phyloP scores from a whole-genome alignment of 2,888 invertebrate species.

The Parasteatoda lunata region DNA sequence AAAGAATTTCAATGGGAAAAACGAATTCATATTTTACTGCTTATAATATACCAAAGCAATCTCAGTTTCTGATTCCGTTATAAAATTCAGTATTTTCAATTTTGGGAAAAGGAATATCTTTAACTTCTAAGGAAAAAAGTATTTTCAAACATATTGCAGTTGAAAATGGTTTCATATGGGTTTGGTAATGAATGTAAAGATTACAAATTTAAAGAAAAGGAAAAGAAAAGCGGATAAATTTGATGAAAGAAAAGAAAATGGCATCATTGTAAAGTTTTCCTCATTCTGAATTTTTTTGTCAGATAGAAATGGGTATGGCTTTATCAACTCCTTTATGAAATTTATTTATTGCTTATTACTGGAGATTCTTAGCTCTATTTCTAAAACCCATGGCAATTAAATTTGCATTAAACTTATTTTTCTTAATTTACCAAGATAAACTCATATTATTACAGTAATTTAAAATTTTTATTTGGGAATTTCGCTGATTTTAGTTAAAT shows the following conservation, averaged over 20 bases:
- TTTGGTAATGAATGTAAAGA: background rate
- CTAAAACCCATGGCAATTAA: too few relatives aligned
- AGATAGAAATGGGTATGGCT: too few relatives aligned
- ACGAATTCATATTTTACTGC: background rate
- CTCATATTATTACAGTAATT: too few relatives aligned
- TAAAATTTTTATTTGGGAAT: too few relatives aligned
- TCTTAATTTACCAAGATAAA: too few relatives aligned
- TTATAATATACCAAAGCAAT: background rate
- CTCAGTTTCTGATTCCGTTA: background rate
- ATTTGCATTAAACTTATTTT: too few relatives aligned
- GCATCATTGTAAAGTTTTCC: background rate
- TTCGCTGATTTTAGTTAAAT: too few relatives aligned
- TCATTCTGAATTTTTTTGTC: too few relatives aligned
- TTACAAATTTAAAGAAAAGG: background rate
- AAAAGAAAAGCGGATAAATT: background rate
- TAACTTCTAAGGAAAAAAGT: background rate
- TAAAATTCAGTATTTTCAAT: background rate
- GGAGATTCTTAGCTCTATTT: too few relatives aligned
- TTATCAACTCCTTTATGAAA: too few relatives aligned
- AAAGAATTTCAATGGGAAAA: background rate
- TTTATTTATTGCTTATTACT: too few relatives aligned
- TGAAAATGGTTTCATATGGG: background rate
- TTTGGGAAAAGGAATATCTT: background rate
- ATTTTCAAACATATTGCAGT: background rate
- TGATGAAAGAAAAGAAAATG: background rate